A percentile compares a stretch with the other conserved stretches of the same genome.
Evolutionary conservation across 2,888 invertebrate species (phyloP).

Genomic region (Mycogona germanica): DNA sequence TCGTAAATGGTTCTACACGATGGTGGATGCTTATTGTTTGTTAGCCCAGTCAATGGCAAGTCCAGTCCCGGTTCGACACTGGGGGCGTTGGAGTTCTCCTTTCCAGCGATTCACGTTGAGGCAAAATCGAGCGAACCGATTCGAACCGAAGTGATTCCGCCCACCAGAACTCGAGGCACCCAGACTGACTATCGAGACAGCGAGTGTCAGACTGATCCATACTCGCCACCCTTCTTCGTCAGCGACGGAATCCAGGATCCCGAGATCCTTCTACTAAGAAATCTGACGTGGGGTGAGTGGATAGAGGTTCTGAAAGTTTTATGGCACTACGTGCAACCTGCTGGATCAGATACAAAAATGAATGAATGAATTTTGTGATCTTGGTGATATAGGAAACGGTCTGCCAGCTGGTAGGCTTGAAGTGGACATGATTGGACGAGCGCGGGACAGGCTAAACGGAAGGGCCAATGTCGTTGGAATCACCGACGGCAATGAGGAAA

Average conservation of each 20-base stretch:
- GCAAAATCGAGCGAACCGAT: neutral
- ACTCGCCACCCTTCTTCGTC: slow-evolving; percentile 52
- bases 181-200: slow-evolving; percentile 63
- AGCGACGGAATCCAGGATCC: slow-evolving; percentile 40
- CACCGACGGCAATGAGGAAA: neutral
- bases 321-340: slow-evolving; percentile 22
- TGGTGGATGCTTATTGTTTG: neutral
- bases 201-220: slow-evolving; percentile 62
- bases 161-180: slow-evolving; percentile 39
- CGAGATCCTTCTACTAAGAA: slow-evolving; percentile 52
- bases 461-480: neutral
- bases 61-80: no score
- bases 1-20: no score
- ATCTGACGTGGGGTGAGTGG: slow-evolving; percentile 46
- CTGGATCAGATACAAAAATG: no score
- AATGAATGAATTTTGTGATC: neutral
- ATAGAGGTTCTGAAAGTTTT: no score
- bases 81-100: neutral
- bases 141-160: slow-evolving; percentile 6
- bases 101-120: neutral
- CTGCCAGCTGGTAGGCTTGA: slow-evolving; percentile 49
- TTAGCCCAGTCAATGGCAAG: neutral
- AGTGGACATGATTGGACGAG: slow-evolving; percentile 51
- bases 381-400: slow-evolving; percentile 38
- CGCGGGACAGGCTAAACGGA: slow-evolving; percentile 52